Conservation (phyloP, 2,113 vertebrate species). For the Pteropus alecto region DNA sequence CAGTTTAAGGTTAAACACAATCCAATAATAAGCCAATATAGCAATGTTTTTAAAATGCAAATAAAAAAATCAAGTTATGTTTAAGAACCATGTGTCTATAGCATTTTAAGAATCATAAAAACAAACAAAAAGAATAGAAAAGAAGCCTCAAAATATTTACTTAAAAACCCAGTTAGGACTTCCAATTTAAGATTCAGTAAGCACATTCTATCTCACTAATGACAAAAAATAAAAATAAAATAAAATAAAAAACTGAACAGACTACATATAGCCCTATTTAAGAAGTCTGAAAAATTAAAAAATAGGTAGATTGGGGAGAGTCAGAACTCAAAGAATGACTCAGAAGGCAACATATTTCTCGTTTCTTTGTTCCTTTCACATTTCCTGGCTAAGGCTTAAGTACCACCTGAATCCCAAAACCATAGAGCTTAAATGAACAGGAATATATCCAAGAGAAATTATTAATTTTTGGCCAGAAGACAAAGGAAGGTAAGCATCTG, state of each 20-base stretch:
- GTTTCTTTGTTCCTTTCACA: neutral
- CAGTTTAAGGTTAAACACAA: neutral
- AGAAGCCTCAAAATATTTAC: neutral
- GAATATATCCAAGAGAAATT: neutral
- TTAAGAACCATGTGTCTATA: neutral
- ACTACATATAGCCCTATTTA: neutral
- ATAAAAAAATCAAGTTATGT: neutral
- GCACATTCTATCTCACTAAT: neutral
- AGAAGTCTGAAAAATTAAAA: neutral
- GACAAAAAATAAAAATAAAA: neutral
- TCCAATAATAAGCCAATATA: neutral
- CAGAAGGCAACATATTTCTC: neutral
- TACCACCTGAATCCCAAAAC: neutral
- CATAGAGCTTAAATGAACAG: neutral
- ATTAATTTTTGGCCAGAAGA: neutral
- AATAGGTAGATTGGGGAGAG: neutral
- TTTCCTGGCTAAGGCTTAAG: neutral
- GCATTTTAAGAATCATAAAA: slow-evolving; percentile 29
- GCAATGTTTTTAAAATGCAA: neutral
- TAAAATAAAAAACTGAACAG: neutral
- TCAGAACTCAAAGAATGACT: neutral
- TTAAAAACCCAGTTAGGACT: neutral
- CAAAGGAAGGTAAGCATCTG: neutral
- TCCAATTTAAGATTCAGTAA: neutral
- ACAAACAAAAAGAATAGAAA: neutral